Base-by-base conservation (phyloP, 2,113 vertebrate genomes). In the Lichenostomus cassidix region DNA sequence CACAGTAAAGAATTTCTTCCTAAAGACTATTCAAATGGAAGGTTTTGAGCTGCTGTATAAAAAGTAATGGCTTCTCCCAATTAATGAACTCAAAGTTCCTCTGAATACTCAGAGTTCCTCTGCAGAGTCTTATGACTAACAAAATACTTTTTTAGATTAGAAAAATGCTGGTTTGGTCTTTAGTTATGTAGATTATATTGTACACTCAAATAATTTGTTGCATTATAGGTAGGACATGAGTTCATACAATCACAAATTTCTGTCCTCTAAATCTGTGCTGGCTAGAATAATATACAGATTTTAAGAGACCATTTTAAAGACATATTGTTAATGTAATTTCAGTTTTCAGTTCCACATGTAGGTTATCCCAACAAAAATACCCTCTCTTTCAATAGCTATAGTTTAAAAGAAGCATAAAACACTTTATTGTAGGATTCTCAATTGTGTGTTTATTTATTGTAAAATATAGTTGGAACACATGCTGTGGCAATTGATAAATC, bases 361-460 rank as follows among this genome's bases (percentile, higher is more conserved):
- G 16, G 60, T 46, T 76, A 37, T 74, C 5, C 12, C 73, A 42
- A 77, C n/a, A 46, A 46, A 90, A 79, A 67, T 64, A 31, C 44
- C 14, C 12, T 58, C 3, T 70, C 10, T 67, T 90, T 15, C 23
- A 64, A 44, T 23, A 63, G 22, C 62, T 95, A 29, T 11, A 56
- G 16, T 86, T 70, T 28, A 82, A 95, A 90, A 71, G 21, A 31
- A 89, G 13, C 41, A 76, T 92, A 68, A 73, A 88, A 83, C 81
- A 82, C 18, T 89, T 95, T 80, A 27, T 52, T 92, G 10, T 75
- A 50, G 4, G 25, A 64, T 28, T 87, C 33, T 77, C 65, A 50
- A 47, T 4, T 64, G 33, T 15, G 28, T 92, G 22, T 25, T 79
- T 23, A 77, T 95, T 92, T 87, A 68, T 83, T 84, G 62, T 46